These are phyloP conservation scores for Neoaliturus tenellus DNA, from an alignment of 2,888 invertebrate species.

Conservation along the genomic window DNA sequence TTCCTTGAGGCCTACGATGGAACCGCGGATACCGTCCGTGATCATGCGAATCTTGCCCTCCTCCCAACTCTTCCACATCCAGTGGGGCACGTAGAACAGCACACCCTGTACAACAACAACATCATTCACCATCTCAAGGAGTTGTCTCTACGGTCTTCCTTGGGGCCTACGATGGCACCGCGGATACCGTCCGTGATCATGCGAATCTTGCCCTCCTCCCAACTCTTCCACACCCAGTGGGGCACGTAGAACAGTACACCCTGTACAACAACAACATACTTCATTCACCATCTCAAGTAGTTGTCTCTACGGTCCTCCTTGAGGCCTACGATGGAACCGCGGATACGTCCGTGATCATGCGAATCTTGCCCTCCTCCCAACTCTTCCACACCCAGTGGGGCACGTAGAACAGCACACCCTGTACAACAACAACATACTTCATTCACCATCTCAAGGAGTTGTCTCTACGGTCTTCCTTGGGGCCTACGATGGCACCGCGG, in stretches of 20 bases:
- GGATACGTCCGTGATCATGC: conserved; percentile 91
- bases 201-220: conserved; percentile 92
- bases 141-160: conserved; percentile 82
- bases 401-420: conserved; percentile 90
- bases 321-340: conserved; percentile 82
- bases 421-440: no score
- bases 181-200: conserved; percentile 93
- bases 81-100: no score
- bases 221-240: conserved; percentile 95
- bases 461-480: conserved; percentile 82
- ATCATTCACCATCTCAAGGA: no score
- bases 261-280: no score
- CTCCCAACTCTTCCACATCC: no score
- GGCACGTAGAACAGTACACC: conserved; percentile 91
- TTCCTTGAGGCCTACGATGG: no score
- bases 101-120: no score
- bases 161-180: conserved; percentile 81
- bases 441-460: no score
- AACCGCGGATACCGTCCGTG: no score
- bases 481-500: conserved; percentile 83
- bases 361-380: conserved; percentile 92
- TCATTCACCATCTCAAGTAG: no score
- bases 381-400: conserved; percentile 97
- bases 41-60: no score
- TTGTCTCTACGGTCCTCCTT: conserved; percentile 83